Conservation (phyloP, 2,797 vertebrate genomes). For the Danio kyathit region DNA sequence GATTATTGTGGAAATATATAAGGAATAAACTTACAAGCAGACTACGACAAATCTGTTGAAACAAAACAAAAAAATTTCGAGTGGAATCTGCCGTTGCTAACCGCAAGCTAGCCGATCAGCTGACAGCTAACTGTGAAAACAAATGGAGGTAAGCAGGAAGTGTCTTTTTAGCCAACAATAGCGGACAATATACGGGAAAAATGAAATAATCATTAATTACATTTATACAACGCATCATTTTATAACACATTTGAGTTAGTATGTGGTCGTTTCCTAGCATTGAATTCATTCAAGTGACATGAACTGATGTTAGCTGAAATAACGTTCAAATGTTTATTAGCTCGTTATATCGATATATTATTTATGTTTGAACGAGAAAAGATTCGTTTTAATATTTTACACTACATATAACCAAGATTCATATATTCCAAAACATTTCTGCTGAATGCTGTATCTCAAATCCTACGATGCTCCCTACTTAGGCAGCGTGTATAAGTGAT, state of each 20-base stretch:
- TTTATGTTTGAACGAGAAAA: neutral
- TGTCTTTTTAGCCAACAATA: neutral
- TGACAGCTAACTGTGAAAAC: conserved; percentile 8
- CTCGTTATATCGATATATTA: neutral
- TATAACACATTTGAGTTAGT: neutral
- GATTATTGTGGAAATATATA: neutral
- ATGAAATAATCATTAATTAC: neutral
- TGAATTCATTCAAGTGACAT: neutral
- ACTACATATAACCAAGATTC: neutral
- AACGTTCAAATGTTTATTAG: neutral
- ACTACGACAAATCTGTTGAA: neutral
- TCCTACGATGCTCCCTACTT: neutral
- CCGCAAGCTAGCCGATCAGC: neutral
- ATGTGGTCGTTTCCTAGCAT: neutral
- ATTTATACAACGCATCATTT: neutral
- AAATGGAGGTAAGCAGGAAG: conserved; percentile 33
- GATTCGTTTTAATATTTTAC: no score
- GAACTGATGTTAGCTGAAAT: neutral
- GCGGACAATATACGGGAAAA: neutral
- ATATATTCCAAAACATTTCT: neutral
- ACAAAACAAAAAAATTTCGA: neutral
- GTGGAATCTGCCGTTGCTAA: conserved; percentile 37
- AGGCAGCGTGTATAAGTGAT: neutral
- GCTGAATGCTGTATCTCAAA: neutral
- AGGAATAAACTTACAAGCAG: neutral